A percentile compares a stretch with the other conserved stretches of the same genome.
Conservation (phyloP, 1,140 invertebrate genomes). For the Acyrthosiphon pisum region DNA sequence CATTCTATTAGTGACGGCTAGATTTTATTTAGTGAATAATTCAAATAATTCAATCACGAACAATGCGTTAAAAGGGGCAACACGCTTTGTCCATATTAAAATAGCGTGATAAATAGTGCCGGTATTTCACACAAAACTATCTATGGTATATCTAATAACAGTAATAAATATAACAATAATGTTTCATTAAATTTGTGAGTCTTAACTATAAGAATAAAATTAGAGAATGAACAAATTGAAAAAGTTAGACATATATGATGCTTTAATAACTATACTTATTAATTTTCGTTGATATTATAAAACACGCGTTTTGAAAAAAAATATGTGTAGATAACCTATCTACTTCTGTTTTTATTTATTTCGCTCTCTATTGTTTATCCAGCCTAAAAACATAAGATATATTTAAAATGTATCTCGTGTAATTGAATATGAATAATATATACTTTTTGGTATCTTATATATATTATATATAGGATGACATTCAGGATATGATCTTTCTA, state of each 20-base stretch:
- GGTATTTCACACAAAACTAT: not conserved
- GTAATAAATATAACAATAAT: not conserved
- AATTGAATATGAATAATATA: conserved; percentile 22
- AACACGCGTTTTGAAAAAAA: not conserved
- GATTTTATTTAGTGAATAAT: conserved; percentile 34
- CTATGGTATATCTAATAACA: not conserved
- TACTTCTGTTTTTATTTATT: not conserved
- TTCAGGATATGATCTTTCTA: not conserved
- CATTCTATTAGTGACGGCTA: conserved; percentile 41
- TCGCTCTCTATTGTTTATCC: not conserved
- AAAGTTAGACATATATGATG: not conserved
- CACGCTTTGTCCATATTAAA: conserved; percentile 16
- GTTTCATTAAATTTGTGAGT: not conserved
- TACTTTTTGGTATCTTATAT: not conserved
- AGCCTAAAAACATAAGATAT: not conserved
- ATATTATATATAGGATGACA: not conserved
- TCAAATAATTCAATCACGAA: conserved; percentile 52
- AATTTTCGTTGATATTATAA: not conserved
- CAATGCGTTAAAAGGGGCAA: conserved; percentile 17
- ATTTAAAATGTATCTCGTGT: not conserved
- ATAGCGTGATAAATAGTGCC: conserved; percentile 3
- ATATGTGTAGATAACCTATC: not conserved
- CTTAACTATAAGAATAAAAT: not conserved
- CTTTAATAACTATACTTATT: not conserved
- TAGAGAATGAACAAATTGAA: not conserved